Conservation (phyloP, 2,797 vertebrate genomes). For the Thamnophis elegans region DNA sequence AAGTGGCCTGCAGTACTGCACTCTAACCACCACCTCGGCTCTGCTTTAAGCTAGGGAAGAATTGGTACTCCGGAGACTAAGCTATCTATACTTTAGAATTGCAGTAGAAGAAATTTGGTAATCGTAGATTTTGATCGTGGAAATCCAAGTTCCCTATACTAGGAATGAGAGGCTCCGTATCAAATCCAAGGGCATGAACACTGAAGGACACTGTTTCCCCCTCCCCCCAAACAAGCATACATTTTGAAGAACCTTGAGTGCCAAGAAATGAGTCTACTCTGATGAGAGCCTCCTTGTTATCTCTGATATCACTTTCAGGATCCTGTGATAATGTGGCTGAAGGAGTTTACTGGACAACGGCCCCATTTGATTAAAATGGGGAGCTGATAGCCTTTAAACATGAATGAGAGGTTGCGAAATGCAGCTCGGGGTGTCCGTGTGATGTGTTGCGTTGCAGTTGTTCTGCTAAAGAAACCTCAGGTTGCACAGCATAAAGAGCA, state of each 20-base stretch:
- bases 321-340: background rate
- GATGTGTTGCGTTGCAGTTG: background rate
- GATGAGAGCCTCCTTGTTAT: conserved; percentile 14
- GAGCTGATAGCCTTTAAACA: conserved; percentile 29
- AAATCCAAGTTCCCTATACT: fast-evolving
- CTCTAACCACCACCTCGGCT: too few relatives aligned
- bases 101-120: background rate
- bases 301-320: conserved; percentile 14
- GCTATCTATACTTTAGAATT: background rate
- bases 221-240: background rate
- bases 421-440: background rate
- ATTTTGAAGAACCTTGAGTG: conserved; percentile 4
- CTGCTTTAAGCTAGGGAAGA: background rate
- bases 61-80: background rate
- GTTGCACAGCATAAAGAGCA: conserved; percentile 42
- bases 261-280: background rate
- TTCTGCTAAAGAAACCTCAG: conserved; percentile 36
- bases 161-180: background rate
- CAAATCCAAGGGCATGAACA: background rate
- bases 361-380: conserved; percentile 13
- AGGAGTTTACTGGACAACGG: conserved; percentile 17
- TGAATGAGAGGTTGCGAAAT: conserved; percentile 28
- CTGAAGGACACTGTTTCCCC: background rate
- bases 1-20: too few relatives aligned
- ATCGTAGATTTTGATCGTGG: background rate